Evolutionary conservation across 2,113 vertebrate genomes (phyloP).

Genomic region (Silurus glanis): DNA sequence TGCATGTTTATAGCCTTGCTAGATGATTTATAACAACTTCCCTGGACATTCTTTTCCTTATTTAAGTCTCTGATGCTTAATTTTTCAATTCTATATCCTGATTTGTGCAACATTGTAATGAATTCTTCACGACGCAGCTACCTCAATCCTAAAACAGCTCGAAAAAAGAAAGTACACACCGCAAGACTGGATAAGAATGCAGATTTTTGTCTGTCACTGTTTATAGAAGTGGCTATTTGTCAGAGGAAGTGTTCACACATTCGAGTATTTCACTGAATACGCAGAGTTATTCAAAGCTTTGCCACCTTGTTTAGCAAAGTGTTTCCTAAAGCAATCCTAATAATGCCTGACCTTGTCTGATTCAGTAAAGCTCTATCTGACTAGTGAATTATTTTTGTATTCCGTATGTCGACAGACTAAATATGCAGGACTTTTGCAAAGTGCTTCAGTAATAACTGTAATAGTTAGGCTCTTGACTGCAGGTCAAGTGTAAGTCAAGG

Average conservation of each 20-base stretch:
- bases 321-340: neutral
- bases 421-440: neutral
- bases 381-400: neutral
- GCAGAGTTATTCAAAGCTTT: neutral
- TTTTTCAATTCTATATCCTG: neutral
- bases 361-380: neutral
- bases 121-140: neutral
- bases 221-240: neutral
- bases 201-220: neutral
- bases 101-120: neutral
- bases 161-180: neutral
- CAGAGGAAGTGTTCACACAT: neutral
- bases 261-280: neutral
- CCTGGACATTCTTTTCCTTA: neutral
- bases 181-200: neutral
- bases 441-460: neutral
- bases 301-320: neutral
- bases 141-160: neutral
- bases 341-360: neutral
- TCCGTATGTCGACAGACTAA: neutral
- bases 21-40: neutral
- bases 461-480: conserved; percentile 11
- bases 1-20: neutral
- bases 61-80: neutral
- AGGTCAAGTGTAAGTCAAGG: conserved; percentile 20